Evolutionary conservation across 1,140 invertebrate species (phyloP).

Genomic region (Temnothorax longispinosus): DNA sequence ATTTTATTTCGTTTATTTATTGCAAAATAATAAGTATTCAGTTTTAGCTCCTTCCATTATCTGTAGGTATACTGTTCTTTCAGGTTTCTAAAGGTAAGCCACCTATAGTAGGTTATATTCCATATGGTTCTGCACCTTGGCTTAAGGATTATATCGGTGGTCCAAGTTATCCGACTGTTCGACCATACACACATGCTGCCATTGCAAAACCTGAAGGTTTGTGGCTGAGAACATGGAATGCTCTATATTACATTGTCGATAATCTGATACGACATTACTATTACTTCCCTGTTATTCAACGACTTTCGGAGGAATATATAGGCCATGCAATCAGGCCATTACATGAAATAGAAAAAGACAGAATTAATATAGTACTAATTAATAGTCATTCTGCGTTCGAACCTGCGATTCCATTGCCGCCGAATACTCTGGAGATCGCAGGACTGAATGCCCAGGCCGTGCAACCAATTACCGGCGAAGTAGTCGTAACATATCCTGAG

Average conservation of each 20-base stretch:
- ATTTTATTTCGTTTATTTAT: no score
- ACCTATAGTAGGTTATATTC: conserved; percentile 31
- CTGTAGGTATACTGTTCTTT: not conserved
- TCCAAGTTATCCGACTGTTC: conserved; percentile 39
- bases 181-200: not conserved
- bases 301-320: not conserved
- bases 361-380: no score
- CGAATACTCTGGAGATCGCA: no score
- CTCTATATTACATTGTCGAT: not conserved
- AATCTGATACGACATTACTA: conserved; percentile 39
- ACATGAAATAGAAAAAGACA: conserved; percentile 8
- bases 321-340: conserved; percentile 19
- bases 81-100: conserved; percentile 44
- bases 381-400: no score
- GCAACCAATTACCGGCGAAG: not conserved
- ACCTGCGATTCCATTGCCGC: no score
- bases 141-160: conserved; percentile 29
- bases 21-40: no score
- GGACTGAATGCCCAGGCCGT: conserved; percentile 25
- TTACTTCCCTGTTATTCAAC: conserved; percentile 16
- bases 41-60: not conserved
- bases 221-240: conserved; percentile 42
- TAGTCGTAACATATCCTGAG: not conserved
- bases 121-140: conserved; percentile 29
- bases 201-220: not conserved